Conservation (phyloP, 2,113 vertebrate genomes). For the Poicephalus gulielmi region DNA sequence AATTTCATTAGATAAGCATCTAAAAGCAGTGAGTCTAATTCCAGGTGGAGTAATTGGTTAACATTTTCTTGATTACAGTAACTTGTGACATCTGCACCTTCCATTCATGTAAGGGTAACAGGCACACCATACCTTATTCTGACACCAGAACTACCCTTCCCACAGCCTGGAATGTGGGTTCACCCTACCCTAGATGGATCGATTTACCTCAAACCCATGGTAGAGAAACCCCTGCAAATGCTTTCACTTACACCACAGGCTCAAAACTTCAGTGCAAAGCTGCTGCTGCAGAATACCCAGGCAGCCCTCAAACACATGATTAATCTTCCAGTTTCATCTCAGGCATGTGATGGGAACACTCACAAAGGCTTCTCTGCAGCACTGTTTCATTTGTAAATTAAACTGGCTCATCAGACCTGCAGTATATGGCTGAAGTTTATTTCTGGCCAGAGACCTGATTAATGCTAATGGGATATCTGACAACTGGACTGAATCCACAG, state of each 20-base stretch:
- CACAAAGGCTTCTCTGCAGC: background rate
- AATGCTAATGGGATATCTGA: background rate
- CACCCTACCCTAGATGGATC: background rate
- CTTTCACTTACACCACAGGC: rapidly evolving
- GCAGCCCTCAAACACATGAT: background rate
- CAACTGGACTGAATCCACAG: background rate
- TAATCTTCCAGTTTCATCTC: too few species aligned
- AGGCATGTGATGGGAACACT: rapidly evolving
- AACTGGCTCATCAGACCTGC: background rate
- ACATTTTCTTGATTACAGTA: background rate
- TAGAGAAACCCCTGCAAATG: background rate
- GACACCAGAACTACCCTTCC: background rate
- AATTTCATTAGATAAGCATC: background rate
- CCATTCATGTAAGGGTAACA: background rate
- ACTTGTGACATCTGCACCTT: background rate
- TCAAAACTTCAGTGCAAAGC: background rate
- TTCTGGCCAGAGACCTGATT: background rate
- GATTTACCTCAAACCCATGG: rapidly evolving
- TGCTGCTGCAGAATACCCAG: background rate
- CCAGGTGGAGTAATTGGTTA: background rate
- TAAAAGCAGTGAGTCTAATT: background rate
- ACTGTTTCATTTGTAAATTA: background rate
- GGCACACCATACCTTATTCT: rapidly evolving
- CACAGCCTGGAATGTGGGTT: background rate
- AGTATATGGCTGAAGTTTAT: background rate